phyloP scores from a whole-genome alignment of 2,113 vertebrate species.

The Perca schrenkii region DNA sequence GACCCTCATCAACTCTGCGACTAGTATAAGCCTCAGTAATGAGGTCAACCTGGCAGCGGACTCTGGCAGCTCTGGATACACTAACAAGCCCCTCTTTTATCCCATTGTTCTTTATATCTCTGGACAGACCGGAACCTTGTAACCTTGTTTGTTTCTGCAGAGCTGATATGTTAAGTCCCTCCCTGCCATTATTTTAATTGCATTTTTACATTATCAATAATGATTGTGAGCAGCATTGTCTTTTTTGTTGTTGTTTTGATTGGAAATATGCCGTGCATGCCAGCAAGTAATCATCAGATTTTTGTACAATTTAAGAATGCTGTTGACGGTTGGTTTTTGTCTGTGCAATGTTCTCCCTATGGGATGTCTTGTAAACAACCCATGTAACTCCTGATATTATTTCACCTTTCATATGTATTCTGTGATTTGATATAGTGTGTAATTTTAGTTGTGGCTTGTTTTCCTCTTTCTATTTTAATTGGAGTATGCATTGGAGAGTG shows the following conservation, averaged over 20 bases:
- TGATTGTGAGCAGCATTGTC: not conserved
- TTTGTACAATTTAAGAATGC: no score
- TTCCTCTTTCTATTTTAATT: no score
- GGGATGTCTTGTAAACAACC: no score
- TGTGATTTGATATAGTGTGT: no score
- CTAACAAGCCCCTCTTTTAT: conserved; percentile 70
- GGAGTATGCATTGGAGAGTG: no score
- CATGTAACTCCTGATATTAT: no score
- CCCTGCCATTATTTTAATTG: conserved; percentile 26
- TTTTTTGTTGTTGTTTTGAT: conserved; percentile 17
- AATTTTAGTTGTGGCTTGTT: no score
- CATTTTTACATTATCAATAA: not conserved
- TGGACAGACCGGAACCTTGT: conserved; percentile 6
- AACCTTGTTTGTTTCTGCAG: conserved; percentile 17
- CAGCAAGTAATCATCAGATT: no score
- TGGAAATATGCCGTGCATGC: not conserved
- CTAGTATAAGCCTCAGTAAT: conserved; percentile 61
- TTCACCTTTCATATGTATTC: no score
- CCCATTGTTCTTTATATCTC: conserved; percentile 44
- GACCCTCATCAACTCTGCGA: conserved; percentile 35
- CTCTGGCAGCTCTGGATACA: conserved; percentile 46
- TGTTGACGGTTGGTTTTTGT: no score
- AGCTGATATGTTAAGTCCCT: conserved; percentile 5
- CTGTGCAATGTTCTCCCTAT: no score
- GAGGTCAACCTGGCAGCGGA: conserved; percentile 63